These are phyloP conservation scores for Drosophila serrata DNA, from an alignment of 1,140 invertebrate genomes.

Conservation along the genomic window DNA sequence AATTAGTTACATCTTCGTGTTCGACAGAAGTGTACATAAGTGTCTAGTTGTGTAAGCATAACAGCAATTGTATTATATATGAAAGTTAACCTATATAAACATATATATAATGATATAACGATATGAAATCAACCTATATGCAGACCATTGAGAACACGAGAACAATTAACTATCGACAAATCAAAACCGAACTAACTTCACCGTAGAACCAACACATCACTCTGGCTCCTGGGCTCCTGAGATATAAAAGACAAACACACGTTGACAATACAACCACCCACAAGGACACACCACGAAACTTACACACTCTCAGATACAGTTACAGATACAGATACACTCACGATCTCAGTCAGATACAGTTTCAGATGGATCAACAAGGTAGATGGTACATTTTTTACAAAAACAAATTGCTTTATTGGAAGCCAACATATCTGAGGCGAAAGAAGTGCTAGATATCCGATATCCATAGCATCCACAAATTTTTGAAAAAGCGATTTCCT, in stretches of 20 bases:
- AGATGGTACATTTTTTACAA: conserved; percentile 26
- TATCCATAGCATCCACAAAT: conserved; percentile 6
- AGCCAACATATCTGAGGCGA: conserved; percentile 66
- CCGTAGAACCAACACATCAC: conserved; percentile 33
- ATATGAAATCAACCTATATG: conserved; percentile 31
- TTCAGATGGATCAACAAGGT: conserved; percentile 33
- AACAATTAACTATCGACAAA: conserved; percentile 76
- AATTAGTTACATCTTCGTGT: conserved; percentile 27
- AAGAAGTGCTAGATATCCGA: conserved; percentile 11
- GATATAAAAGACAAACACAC: conserved; percentile 56
- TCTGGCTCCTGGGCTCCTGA: conserved; percentile 13
- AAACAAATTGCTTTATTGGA: conserved; percentile 35
- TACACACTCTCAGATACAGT: conserved; percentile 10
- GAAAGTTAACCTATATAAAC: conserved; percentile 42
- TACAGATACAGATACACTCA: conserved; percentile 8
- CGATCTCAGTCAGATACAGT: conserved; percentile 9
- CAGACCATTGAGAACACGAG: conserved; percentile 53
- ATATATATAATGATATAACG: conserved; percentile 42
- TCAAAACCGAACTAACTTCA: conserved; percentile 56
- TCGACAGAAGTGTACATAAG: conserved; percentile 61
- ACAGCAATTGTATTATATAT: conserved; percentile 73
- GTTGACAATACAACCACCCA: conserved; percentile 71
- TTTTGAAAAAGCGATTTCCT: conserved; percentile 25
- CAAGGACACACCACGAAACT: conserved; percentile 22
- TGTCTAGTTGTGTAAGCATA: conserved; percentile 59